Percentiles rank a stretch among this genome's conserved stretches.
These are phyloP conservation scores for Trematocara nigrifrons DNA, from an alignment of 2,113 vertebrate species.

Conservation along the genomic window DNA sequence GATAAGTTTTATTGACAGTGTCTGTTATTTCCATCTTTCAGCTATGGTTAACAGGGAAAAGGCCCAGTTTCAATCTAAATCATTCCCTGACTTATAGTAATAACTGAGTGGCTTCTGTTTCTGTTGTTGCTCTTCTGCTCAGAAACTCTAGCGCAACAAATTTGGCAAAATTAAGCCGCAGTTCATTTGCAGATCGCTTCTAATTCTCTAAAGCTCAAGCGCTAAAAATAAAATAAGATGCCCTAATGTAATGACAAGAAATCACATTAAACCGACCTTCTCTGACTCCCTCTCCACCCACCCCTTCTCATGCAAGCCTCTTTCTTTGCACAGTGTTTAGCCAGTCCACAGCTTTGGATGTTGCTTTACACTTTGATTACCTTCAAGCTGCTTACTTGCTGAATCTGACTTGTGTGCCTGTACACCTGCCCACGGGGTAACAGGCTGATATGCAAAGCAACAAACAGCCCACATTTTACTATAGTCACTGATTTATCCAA, in stretches of 20 bases:
- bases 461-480: not conserved
- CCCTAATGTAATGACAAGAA: not conserved
- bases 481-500: not conserved
- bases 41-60: not conserved
- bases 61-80: not conserved
- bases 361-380: slow-evolving; percentile 49
- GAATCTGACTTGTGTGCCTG: not conserved
- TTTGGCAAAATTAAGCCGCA: not conserved
- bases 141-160: not conserved
- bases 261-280: not conserved
- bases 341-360: slow-evolving; percentile 6
- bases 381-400: slow-evolving; percentile 12
- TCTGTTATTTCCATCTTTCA: not conserved
- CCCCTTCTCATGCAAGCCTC: not conserved
- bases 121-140: not conserved
- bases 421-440: not conserved
- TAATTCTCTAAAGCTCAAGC: not conserved
- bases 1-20: not conserved
- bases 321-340: not conserved
- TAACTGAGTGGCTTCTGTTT: not conserved
- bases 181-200: not conserved
- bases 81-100: not conserved
- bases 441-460: slow-evolving; percentile 1
- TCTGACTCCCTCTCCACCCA: not conserved
- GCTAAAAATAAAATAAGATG: slow-evolving; percentile 11